These are phyloP conservation scores for Tipula vernalis DNA, from an alignment of 2,888 invertebrate genomes.

Conservation along the genomic window DNA sequence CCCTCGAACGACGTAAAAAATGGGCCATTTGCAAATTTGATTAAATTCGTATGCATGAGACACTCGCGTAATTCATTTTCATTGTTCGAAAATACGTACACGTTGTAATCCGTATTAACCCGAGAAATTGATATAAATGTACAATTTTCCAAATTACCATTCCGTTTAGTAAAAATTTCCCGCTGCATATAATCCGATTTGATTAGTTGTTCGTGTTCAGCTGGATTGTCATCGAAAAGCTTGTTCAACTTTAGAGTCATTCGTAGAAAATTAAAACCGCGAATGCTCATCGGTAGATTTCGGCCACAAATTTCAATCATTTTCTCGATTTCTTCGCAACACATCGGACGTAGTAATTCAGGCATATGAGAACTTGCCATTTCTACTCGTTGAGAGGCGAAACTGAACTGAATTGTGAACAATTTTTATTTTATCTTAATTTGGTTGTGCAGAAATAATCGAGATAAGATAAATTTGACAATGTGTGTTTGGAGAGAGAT, in stretches of 20 bases:
- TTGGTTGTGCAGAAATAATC: neutral
- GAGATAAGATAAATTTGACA: no score
- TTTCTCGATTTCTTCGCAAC: neutral
- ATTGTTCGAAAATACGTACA: neutral
- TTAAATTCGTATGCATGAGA: neutral
- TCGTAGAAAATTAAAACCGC: neutral
- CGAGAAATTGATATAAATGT: neutral
- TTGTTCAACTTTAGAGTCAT: neutral
- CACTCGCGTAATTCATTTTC: neutral
- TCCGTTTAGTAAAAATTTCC: neutral
- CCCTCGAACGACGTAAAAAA: neutral
- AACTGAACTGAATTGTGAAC: no score
- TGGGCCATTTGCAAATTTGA: neutral
- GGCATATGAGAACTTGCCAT: neutral
- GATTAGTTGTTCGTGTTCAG: neutral
- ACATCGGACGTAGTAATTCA: neutral
- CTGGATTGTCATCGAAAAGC: neutral
- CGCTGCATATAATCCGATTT: neutral
- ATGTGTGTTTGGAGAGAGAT: no score
- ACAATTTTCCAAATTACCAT: neutral
- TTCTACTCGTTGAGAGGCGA: no score
- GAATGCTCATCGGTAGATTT: neutral
- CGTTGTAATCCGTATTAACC: neutral
- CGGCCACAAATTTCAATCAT: neutral
- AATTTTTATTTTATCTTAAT: neutral